Conservation (phyloP, 2,888 invertebrate genomes). For the Patella ulyssiponensis region DNA sequence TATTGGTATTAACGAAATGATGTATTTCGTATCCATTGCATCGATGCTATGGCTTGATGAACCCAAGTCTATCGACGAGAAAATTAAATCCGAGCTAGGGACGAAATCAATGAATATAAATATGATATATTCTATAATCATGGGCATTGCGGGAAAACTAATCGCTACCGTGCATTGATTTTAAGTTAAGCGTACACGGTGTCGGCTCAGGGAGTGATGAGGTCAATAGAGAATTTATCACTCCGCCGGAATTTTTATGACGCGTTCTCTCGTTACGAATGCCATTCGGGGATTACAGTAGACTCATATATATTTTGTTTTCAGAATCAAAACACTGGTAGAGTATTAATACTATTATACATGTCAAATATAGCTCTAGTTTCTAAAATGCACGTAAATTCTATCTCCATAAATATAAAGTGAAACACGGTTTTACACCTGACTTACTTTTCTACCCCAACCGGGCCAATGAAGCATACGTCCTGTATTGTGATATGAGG, state of each 20-base stretch:
- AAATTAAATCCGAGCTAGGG: slow-evolving; percentile 2
- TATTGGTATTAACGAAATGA: not conserved
- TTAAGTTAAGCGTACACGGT: slow-evolving; percentile 8
- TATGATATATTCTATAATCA: slow-evolving; percentile 7
- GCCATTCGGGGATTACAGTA: not conserved
- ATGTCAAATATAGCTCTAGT: too few species aligned
- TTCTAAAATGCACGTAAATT: too few species aligned
- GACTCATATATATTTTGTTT: too few species aligned
- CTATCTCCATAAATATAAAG: too few species aligned
- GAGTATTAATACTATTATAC: too few species aligned
- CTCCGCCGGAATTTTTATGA: slow-evolving; percentile 5
- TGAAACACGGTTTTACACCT: too few species aligned
- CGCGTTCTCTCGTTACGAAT: slow-evolving; percentile 1
- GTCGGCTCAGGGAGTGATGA: slow-evolving; percentile 5
- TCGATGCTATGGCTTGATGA: not conserved
- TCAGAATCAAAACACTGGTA: too few species aligned
- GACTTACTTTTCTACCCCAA: too few species aligned
- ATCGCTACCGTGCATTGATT: slow-evolving; percentile 12
- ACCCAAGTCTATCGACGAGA: not conserved
- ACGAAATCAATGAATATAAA: slow-evolving; percentile 7
- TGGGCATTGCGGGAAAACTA: slow-evolving; percentile 8
- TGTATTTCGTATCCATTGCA: not conserved
- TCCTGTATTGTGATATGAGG: too few species aligned
- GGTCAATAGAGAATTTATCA: slow-evolving; percentile 3
- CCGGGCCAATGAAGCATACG: too few species aligned